Evolutionary conservation across 2,797 vertebrate species (phyloP).

Genomic region (Muscicapa striata): DNA sequence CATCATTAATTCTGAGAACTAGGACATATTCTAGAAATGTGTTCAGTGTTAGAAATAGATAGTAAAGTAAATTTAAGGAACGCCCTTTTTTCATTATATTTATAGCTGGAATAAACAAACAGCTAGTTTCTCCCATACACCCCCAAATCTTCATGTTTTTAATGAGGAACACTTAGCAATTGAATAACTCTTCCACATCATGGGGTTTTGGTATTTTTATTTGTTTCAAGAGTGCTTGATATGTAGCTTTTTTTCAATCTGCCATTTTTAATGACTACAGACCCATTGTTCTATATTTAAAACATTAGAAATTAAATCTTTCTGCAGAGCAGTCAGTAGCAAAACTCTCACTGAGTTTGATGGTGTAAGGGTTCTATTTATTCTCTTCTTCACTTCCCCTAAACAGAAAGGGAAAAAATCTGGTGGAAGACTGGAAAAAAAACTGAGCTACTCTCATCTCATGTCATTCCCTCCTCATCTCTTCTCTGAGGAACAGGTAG

Average conservation of each 20-base stretch:
- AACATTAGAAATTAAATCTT: neutral
- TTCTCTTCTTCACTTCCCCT: neutral
- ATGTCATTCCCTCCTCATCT: neutral
- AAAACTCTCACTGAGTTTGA: neutral
- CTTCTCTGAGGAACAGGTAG: neutral
- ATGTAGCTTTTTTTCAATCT: neutral
- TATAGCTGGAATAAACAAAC: neutral
- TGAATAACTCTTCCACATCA: neutral
- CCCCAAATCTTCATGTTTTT: neutral
- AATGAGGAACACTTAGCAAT: neutral
- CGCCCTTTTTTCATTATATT: neutral
- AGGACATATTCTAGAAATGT: neutral
- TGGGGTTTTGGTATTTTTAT: neutral
- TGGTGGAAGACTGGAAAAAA: neutral
- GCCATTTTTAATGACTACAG: neutral
- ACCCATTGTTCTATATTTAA: neutral
- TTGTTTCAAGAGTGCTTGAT: neutral
- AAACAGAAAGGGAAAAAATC: neutral
- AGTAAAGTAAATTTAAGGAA: conserved; percentile 7
- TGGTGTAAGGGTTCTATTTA: neutral
- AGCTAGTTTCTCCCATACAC: neutral
- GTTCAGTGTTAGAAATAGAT: neutral
- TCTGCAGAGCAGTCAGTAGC: neutral
- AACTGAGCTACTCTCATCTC: neutral
- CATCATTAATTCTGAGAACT: neutral